phyloP scores from a whole-genome alignment of 2,113 vertebrate species.

The Delphinus delphis region DNA sequence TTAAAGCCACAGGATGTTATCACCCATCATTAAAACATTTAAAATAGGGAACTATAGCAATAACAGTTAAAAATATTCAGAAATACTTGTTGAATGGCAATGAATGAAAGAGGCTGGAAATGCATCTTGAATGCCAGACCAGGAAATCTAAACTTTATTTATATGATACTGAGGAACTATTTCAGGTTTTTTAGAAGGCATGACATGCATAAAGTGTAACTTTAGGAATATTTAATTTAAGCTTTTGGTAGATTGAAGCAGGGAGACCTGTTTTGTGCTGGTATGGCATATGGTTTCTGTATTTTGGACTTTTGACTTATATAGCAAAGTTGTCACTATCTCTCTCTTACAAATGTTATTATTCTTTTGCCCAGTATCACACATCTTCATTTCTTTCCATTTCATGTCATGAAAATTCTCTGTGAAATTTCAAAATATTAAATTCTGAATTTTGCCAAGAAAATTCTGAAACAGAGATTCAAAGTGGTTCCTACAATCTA shows the following conservation, averaged over 20 bases:
- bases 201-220: not conserved
- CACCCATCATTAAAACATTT: not conserved
- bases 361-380: not conserved
- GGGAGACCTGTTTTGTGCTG: not conserved
- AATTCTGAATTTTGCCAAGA: not conserved
- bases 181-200: not conserved
- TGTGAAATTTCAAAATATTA: constrained; percentile 22
- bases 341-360: not conserved
- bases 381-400: not conserved
- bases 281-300: not conserved
- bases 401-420: not conserved
- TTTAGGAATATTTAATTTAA: constrained; percentile 12
- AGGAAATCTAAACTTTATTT: constrained; percentile 18
- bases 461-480: not conserved
- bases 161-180: not conserved
- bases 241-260: not conserved
- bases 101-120: not conserved
- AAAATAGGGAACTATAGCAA: not conserved
- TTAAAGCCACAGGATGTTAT: not conserved
- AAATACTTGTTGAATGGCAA: not conserved
- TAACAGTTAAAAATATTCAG: not conserved
- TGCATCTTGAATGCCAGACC: not conserved
- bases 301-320: constrained; percentile 7
- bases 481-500: not conserved
- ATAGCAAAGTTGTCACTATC: not conserved